Evolutionary conservation across 37 sponge, comb jelly and placozoan species (phyloP).

Genomic region (Corticium candelabrum): DNA sequence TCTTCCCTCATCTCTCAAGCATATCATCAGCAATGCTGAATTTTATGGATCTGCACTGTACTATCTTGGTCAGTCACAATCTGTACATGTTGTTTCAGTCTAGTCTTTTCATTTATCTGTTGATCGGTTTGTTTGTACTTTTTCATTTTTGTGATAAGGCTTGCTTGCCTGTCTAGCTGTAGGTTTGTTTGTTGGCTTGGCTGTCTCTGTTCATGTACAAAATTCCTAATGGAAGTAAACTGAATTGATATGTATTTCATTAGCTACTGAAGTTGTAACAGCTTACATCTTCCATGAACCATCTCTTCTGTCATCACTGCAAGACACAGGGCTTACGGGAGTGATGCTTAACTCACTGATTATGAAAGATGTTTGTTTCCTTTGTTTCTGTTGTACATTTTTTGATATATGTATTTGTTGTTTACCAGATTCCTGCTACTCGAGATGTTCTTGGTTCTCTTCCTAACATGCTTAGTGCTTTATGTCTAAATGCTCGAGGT

Average conservation of each 20-base stretch:
- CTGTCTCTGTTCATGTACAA: no score
- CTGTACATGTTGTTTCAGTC: background rate
- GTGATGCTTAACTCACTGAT: slow-evolving; percentile 86
- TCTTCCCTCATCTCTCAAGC: slow-evolving; percentile 69
- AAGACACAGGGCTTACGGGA: slow-evolving; percentile 78
- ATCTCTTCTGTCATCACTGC: slow-evolving; percentile 71
- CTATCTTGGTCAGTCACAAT: slow-evolving; percentile 57
- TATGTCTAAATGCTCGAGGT: slow-evolving; percentile 88
- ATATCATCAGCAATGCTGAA: slow-evolving; percentile 90
- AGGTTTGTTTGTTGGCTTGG: no score
- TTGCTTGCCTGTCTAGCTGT: no score
- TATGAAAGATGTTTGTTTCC: slow-evolving; percentile 55
- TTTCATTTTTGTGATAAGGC: no score
- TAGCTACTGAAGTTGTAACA: slow-evolving; percentile 9
- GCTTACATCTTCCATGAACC: slow-evolving; percentile 64
- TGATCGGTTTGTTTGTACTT: no score
- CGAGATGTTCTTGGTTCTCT: slow-evolving; percentile 82
- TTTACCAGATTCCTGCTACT: slow-evolving; percentile 72
- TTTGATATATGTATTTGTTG: background rate
- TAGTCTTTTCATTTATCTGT: no score
- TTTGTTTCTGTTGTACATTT: background rate
- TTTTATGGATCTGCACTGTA: slow-evolving; percentile 93
- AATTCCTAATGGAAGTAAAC: no score
- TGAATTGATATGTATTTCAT: no score
- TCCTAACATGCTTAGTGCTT: slow-evolving; percentile 86